These are phyloP conservation scores for Premnoplex brunnescens DNA, from an alignment of 2,797 vertebrate species.

Conservation along the genomic window DNA sequence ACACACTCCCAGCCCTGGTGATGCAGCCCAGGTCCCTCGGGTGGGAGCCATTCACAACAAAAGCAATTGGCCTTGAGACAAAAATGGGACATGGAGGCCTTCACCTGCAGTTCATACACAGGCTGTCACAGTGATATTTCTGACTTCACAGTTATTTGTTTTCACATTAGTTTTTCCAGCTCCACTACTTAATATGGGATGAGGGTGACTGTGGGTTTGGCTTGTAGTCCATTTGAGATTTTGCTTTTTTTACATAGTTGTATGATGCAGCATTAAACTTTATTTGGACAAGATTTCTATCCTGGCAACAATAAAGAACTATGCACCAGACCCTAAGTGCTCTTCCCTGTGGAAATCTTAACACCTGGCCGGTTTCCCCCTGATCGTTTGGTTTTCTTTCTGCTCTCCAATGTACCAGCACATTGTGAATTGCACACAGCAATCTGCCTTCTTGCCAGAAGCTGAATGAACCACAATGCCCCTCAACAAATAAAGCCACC, in stretches of 20 bases:
- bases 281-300: not conserved
- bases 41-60: not conserved
- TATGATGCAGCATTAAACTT: not conserved
- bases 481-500: not conserved
- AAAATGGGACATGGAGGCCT: not conserved
- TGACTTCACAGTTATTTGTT: not conserved
- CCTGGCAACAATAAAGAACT: not conserved
- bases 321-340: too few relatives aligned
- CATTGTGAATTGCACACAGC: not conserved
- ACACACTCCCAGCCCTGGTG: not conserved
- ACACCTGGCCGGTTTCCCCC: not conserved
- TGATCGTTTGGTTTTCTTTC: not conserved
- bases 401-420: not conserved
- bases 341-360: not conserved
- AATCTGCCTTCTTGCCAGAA: not conserved
- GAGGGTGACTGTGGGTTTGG: not conserved
- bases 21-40: not conserved
- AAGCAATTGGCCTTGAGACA: rapidly evolving
- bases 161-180: not conserved
- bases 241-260: not conserved
- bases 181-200: not conserved
- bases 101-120: not conserved
- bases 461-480: not conserved
- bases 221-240: not conserved
- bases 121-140: not conserved